phyloP scores from a whole-genome alignment of 2,888 invertebrate species.

The Aphidoletes aphidimyza region DNA sequence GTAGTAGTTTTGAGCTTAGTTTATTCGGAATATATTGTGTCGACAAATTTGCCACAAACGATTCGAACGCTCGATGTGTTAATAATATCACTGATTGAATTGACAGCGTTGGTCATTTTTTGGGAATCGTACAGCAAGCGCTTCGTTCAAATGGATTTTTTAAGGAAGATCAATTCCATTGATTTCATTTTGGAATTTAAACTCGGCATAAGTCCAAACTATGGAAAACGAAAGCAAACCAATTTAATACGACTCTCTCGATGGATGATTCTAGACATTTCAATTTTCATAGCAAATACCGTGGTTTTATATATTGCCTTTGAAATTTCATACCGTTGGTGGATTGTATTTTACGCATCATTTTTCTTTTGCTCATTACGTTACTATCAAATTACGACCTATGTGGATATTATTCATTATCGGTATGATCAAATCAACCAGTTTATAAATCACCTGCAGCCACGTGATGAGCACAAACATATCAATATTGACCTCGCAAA shows the following conservation, averaged over 20 bases:
- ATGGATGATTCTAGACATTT: not conserved
- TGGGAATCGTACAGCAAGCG: not conserved
- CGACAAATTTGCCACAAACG: not conserved
- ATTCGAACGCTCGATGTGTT: not conserved
- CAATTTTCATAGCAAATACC: not conserved
- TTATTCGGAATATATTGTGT: not conserved
- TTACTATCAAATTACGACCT: not conserved
- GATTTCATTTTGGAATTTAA: conserved; percentile 45
- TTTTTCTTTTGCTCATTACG: not conserved
- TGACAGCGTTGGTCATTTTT: not conserved
- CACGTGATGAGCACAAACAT: not conserved
- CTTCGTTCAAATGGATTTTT: not conserved
- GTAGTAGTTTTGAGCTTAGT: not conserved
- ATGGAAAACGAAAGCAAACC: not conserved
- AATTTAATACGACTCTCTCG: not conserved
- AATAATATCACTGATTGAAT: not conserved
- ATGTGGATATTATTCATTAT: not conserved
- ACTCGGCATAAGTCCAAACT: not conserved
- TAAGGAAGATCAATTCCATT: conserved; percentile 20
- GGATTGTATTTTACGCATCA: not conserved
- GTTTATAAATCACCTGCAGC: not conserved
- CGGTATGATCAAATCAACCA: not conserved
- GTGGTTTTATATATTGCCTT: not conserved
- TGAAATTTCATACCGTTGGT: not conserved
- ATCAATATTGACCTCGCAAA: not conserved